Percentiles rank a stretch among this genome's conserved stretches.
These are phyloP conservation scores for Collichthys lucidus DNA, from an alignment of 2,113 vertebrate species.

Conservation along the genomic window DNA sequence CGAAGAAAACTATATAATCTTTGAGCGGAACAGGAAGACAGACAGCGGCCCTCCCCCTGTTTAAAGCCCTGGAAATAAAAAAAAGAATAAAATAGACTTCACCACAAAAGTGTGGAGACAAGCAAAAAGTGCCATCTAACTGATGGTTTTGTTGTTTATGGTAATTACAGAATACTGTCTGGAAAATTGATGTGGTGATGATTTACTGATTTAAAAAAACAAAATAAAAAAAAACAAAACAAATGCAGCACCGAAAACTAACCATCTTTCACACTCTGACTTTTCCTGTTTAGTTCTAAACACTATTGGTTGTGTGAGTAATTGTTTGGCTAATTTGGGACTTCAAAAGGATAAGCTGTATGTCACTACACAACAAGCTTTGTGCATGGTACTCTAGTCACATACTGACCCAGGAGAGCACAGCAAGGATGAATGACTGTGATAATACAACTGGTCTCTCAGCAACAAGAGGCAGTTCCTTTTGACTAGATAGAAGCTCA, in stretches of 20 bases:
- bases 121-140: not conserved
- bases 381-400: constrained; percentile 57
- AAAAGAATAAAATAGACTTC: not conserved
- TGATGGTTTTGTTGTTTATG: not conserved
- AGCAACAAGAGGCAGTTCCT: constrained; percentile 65
- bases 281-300: constrained; percentile 16
- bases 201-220: not conserved
- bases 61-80: not conserved
- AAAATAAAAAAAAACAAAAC: no score
- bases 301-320: constrained; percentile 34
- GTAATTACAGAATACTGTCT: not conserved
- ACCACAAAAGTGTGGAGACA: not conserved
- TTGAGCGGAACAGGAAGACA: constrained; percentile 11
- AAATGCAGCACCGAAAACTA: not conserved
- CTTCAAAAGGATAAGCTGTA: constrained; percentile 73
- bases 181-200: not conserved
- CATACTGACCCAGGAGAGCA: constrained; percentile 67
- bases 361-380: constrained; percentile 64
- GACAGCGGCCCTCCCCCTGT: not conserved
- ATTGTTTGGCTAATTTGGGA: constrained; percentile 66
- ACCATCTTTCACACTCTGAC: constrained; percentile 1
- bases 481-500: constrained; percentile 67
- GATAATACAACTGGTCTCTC: constrained; percentile 70
- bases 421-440: constrained; percentile 72
- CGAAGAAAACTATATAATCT: constrained; percentile 3